Base-by-base conservation (phyloP, 2,888 invertebrate species). In the Pristionchus exspectatus region DNA sequence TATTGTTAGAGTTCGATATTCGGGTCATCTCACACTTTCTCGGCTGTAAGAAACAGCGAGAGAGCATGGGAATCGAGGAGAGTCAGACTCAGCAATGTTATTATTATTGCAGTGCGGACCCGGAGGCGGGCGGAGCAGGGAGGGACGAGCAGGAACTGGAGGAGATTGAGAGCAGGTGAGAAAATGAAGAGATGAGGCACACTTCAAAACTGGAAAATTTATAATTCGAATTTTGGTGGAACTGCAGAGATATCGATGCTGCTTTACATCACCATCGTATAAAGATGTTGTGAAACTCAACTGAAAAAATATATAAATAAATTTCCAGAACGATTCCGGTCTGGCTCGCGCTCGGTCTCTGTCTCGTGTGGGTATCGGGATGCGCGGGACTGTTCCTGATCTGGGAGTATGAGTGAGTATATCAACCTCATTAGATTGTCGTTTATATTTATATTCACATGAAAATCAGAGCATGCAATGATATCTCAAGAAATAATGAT, bases 321-420 rank as follows among this genome's bases (percentile, higher is more conserved):
- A 0, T 18, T 30, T 86, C 16, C 86, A 93, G 92, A 59, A 95
- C 95, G 10, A 95, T 95, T 89, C 98, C 98, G 0, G 97, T 98
- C 83, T 97, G 97, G 1, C 96, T 98, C 2, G 98, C 98, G 0
- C 97, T 98, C 3, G 95, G 97, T 59, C 97, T 98, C 90, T 96
- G 98, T 54, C 95, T 98, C 0, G 95, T 97, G 0, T 99, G 98
- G 95, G 97, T 98, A 81, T 96, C 98, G 90, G 95, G 97, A 27
- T 98, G 98, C 0, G 97, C 98, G 0, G 96, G 97, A 0, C 96
- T 97, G 0, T 98, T 96, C 92, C 92, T 95, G 21, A 91, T 95
- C 21, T 96, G 96, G 96, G 96, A 96, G 92, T 97, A 91, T 63
- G 97, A 90, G n/a, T 89, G 50, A 88, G 88, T 95, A 5, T 77